Evolutionary conservation across 2,888 invertebrate species (phyloP).

Genomic region (Campoplex capitator): DNA sequence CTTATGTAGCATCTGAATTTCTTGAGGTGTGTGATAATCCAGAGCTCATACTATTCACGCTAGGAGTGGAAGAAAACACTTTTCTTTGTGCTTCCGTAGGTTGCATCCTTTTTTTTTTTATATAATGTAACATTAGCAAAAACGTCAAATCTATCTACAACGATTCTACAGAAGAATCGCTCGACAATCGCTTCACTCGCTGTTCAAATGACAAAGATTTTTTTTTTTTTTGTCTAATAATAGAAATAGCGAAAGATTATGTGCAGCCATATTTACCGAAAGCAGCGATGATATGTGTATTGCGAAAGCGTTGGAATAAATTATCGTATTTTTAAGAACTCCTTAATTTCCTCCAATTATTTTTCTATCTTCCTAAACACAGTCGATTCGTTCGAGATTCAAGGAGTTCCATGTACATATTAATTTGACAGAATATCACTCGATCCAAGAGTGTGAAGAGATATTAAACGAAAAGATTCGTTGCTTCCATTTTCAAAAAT

Average conservation of each 20-base stretch:
- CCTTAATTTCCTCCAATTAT: background rate
- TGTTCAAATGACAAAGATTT: slow-evolving; percentile 32
- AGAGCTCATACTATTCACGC: slow-evolving; percentile 42
- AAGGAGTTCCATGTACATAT: background rate
- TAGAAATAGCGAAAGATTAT: slow-evolving; percentile 35
- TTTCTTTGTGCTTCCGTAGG: slow-evolving; percentile 30
- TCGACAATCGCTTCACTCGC: slow-evolving; percentile 27
- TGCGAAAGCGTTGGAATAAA: slow-evolving; percentile 61
- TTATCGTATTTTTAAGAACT: slow-evolving; percentile 60
- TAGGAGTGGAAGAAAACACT: slow-evolving; percentile 28
- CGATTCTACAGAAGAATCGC: slow-evolving; percentile 13
- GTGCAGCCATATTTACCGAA: slow-evolving; percentile 58
- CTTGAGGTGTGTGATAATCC: slow-evolving; percentile 44
- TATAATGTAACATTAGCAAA: slow-evolving; percentile 34
- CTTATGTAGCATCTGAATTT: slow-evolving; percentile 16
- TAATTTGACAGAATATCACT: too few relatives aligned
- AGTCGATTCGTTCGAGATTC: background rate
- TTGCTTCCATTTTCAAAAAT: too few relatives aligned
- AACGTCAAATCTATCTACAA: slow-evolving; percentile 34
- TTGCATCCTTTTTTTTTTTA: background rate
- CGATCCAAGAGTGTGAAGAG: too few relatives aligned
- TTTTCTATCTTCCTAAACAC: background rate
- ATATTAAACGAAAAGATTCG: too few relatives aligned
- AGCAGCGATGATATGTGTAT: slow-evolving; percentile 55
- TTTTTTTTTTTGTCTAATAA: slow-evolving; percentile 16